Conservation (phyloP, 2,888 invertebrate genomes). For the Atrina japonica region DNA sequence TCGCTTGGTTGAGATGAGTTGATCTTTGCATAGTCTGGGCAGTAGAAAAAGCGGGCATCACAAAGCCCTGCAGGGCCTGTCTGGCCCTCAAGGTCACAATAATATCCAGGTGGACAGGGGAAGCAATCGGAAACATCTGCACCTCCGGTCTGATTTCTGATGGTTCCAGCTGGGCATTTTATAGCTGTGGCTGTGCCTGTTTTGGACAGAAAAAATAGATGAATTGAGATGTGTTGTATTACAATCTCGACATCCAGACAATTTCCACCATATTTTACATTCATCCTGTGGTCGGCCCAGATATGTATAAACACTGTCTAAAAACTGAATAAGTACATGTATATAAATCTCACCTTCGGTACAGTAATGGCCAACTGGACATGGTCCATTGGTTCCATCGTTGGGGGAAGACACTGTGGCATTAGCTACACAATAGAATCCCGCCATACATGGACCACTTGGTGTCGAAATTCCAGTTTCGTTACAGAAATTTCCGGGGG, state of each 20-base stretch:
- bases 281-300: too few species aligned
- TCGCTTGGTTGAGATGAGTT: constrained; percentile 55
- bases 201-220: constrained; percentile 11
- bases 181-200: constrained; percentile 66
- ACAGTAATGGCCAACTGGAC: constrained; percentile 77
- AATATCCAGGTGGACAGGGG: constrained; percentile 69
- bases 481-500: constrained; percentile 75
- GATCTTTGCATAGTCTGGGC: constrained; percentile 66
- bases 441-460: constrained; percentile 72
- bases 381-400: constrained; percentile 74
- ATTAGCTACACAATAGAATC: constrained; percentile 73
- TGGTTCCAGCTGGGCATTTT: constrained; percentile 68
- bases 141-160: constrained; percentile 68
- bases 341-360: constrained; percentile 61
- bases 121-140: constrained; percentile 63
- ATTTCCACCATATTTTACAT: too few species aligned
- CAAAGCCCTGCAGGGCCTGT: constrained; percentile 65
- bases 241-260: too few species aligned
- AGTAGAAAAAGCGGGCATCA: constrained; percentile 69
- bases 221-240: neutral
- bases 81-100: constrained; percentile 60
- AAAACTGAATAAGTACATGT: neutral
- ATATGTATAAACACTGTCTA: too few species aligned
- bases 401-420: constrained; percentile 69
- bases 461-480: constrained; percentile 67